Base-by-base conservation (phyloP, 2,888 invertebrate genomes). In the Torymus tubicola region DNA sequence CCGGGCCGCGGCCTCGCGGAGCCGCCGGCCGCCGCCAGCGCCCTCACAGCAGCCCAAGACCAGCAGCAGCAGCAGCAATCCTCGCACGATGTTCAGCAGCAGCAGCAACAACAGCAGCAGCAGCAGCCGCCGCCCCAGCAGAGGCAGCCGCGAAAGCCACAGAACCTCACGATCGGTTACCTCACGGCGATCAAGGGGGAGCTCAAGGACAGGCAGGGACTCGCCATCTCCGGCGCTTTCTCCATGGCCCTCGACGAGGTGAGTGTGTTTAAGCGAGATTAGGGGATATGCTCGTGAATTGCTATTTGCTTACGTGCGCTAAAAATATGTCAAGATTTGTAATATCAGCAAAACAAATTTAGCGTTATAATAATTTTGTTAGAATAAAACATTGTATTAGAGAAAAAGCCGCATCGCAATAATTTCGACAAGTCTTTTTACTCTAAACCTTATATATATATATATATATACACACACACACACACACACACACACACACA, bases 161-260 rank as follows among this genome's bases (percentile, higher is more conserved):
- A 87, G 76, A 91, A 92, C 82, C 93, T 97, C 87, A 96, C 95
- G 86, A 93, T 97, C 87, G 97, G 97, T 83, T 97, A 97, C 92
- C 93, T 97, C 88, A 95, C 97, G 72, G 96, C 96, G 78, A 93
- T 95, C 89, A 96, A 94, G 91, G 96, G 95, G 86, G 94, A 93
- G 76, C 93, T 94, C 85, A 94, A 94, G 87, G 95, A 95, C 89
- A 93, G 96, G 83, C 96, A 96, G 91, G 98, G 97, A 21, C 93
- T 97, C 87, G 94, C 96, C 84, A 96, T 97, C 87, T 97, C 97
- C 73, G 98, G 98, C 78, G 98, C 98, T 74, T 93, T 98, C 85
- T 94, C 96, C 65, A 94, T 96, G 93, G 98, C 98, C 73, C 93
- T 98, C 78, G 94, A 97, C 86, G 94, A 96, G 93, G 96, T 97